Evolutionary conservation across 2,888 invertebrate species (phyloP), one percentile per base, ranked within the genome.

Genomic region (Ditylenchus weischeri): DNA sequence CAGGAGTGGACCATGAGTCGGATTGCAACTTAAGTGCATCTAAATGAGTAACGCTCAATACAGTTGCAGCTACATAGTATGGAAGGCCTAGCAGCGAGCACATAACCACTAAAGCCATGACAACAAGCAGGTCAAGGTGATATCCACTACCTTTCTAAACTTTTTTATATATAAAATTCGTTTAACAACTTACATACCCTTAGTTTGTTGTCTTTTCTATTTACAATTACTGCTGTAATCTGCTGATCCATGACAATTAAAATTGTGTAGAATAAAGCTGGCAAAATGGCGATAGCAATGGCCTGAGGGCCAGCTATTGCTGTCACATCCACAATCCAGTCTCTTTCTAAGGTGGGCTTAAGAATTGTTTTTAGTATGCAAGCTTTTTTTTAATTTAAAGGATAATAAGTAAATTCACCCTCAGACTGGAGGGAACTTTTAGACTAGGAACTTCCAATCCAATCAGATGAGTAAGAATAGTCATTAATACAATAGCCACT

Each of bases 61-160:
- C 75, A 6, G 75, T 75, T 0, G 95, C 95, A 1, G 93, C 93
- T 84, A 92, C 93, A 85, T 93, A 90, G 91, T 93, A 95, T 0
- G 96, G 95, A 71, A 93, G 90, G 10, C 95, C 95, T 8, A 71
- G 21, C 36, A 86, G 59, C 0, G 93, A 93, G 83, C 91, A 91
- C 66, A 90, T 86, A 15, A 90, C 88, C 84, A 93, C 92, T 82
- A 92, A 88, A 64, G 89, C 79, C 71, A 91, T 91, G 78, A 95
- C 88, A 59, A 95, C 87, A 18, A 95, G 90, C 80, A 95, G 90
- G 85, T 96, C 95, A 87, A 93, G 88, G 86, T 95, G 95, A 83
- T 93, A 91, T 15, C 95, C 95, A 73, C 91, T 90, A 36, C 95
- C 94, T 84, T 96, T 96, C 69, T 69, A 19, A 43, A 35, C 19